phyloP scores from a whole-genome alignment of 2,888 invertebrate species.

The Papilio gigon region DNA sequence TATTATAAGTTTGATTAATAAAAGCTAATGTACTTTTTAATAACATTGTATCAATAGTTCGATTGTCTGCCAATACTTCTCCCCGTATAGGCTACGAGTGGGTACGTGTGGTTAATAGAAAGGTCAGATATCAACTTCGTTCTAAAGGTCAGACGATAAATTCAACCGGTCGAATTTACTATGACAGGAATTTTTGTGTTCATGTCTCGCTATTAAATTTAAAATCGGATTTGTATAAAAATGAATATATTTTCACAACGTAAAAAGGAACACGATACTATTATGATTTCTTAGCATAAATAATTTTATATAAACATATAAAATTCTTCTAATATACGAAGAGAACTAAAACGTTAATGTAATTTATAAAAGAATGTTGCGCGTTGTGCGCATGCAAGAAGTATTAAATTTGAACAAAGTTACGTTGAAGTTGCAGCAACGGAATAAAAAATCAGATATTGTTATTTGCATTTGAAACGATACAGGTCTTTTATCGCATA shows the following conservation, averaged over 20 bases:
- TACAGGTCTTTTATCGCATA: slow-evolving; percentile 72
- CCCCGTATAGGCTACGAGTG: neutral
- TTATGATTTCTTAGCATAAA: neutral
- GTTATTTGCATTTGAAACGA: slow-evolving; percentile 71
- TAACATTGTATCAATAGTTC: slow-evolving; percentile 2
- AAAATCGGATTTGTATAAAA: too few species aligned
- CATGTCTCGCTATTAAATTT: neutral
- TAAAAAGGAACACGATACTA: neutral
- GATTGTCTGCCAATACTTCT: neutral
- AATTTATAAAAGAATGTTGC: slow-evolving; percentile 11
- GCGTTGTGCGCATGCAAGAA: slow-evolving; percentile 13
- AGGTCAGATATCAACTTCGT: slow-evolving; percentile 4
- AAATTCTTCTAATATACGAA: slow-evolving; percentile 36
- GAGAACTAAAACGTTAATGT: slow-evolving; percentile 1
- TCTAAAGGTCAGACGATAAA: neutral
- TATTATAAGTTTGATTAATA: slow-evolving; percentile 8
- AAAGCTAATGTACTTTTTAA: neutral
- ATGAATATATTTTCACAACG: neutral
- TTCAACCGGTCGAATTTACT: neutral
- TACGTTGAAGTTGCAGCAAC: slow-evolving; percentile 51
- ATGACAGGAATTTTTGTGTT: neutral
- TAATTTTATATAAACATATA: neutral
- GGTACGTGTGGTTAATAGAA: neutral
- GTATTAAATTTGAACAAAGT: slow-evolving; percentile 54
- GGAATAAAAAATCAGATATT: slow-evolving; percentile 59